A percentile compares a stretch with the other conserved stretches of the same genome.
phyloP scores from a whole-genome alignment of 2,888 invertebrate genomes.

The Sinohyriopsis cumingii region DNA sequence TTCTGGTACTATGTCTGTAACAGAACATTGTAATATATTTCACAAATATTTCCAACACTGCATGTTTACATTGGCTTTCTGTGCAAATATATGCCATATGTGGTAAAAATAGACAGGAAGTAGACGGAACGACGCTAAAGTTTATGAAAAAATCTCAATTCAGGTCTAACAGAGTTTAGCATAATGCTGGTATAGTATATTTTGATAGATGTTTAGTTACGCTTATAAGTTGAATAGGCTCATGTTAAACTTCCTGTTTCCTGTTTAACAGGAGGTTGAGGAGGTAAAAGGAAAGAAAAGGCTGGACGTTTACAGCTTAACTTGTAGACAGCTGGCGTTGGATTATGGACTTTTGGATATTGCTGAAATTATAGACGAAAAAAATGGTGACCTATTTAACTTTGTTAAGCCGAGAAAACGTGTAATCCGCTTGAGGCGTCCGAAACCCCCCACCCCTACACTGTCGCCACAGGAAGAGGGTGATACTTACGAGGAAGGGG shows the following conservation, averaged over 20 bases:
- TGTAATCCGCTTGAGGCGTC: constrained; percentile 42
- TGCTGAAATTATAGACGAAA: constrained; percentile 66
- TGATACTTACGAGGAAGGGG: constrained; percentile 22
- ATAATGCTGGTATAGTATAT: too few relatives aligned
- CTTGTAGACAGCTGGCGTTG: constrained; percentile 68
- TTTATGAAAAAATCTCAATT: too few relatives aligned
- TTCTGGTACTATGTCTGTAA: too few relatives aligned
- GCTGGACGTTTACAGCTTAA: constrained; percentile 44
- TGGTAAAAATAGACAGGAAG: too few relatives aligned
- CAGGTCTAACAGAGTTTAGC: too few relatives aligned
- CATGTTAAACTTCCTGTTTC: not conserved
- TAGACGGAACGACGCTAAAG: too few relatives aligned
- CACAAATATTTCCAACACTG: too few relatives aligned
- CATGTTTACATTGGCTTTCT: too few relatives aligned
- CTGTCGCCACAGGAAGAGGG: constrained; percentile 14
- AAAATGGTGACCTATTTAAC: constrained; percentile 58
- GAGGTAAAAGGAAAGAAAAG: constrained; percentile 28
- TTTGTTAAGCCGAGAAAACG: constrained; percentile 49
- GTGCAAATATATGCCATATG: too few relatives aligned
- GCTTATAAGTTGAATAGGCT: too few relatives aligned
- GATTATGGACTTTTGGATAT: constrained; percentile 57
- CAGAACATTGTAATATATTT: too few relatives aligned
- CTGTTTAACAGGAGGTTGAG: constrained; percentile 17
- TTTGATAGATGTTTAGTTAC: too few relatives aligned
- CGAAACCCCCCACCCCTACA: constrained; percentile 39